Base-by-base conservation (phyloP, 2,888 invertebrate species). In the Drosophila sordidapex region DNA sequence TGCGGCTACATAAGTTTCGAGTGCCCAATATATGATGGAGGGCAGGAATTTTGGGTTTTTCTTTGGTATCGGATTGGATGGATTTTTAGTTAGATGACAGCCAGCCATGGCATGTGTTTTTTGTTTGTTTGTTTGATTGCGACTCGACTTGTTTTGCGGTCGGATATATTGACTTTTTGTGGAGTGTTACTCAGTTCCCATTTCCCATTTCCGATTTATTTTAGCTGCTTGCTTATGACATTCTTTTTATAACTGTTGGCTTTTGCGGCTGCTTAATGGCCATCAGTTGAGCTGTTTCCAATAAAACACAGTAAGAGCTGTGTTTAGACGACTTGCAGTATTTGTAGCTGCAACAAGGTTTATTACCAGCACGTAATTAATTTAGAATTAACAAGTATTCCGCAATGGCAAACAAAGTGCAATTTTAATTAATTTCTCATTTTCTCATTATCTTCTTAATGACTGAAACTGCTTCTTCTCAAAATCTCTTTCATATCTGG, bases 201-300 rank as follows among this genome's bases (percentile, higher is more conserved):
- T 36, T 21, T 21, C 53, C 21, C 21, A 25, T 15, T 46, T 21
- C 21, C 21, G 7, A 46, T 4, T 3, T 52, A 43, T 65, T 68
- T 76, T 76, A 11, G 46, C 48, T 49, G 46, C 35, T 61, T 35
- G 11, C n/a, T 78, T 78, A 74, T 77, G 79, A 70, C 74, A 79
- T 66, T 79, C 54, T 68, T 69, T 74, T 67, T 69, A 25, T 46
- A 54, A 65, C 59, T 60, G 61, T 63, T 64, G 61, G 49, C 58
- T 76, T 71, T 71, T 66, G 56, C 68, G 63, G 56, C 68, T 57
- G 70, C 63, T 69, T 70, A 79, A 80, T 79, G 79, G 63, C 35
- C 40, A 31, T 53, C 76, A 80, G 69, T 66, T 76, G 65, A 49
- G 70, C 38, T 43, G 58, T 53, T 29, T 25, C 53, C 61, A 70